A percentile compares a stretch with the other conserved stretches of the same genome.
These are phyloP conservation scores for Pardalotus punctatus DNA, from an alignment of 2,113 vertebrate genomes.

Conservation along the genomic window DNA sequence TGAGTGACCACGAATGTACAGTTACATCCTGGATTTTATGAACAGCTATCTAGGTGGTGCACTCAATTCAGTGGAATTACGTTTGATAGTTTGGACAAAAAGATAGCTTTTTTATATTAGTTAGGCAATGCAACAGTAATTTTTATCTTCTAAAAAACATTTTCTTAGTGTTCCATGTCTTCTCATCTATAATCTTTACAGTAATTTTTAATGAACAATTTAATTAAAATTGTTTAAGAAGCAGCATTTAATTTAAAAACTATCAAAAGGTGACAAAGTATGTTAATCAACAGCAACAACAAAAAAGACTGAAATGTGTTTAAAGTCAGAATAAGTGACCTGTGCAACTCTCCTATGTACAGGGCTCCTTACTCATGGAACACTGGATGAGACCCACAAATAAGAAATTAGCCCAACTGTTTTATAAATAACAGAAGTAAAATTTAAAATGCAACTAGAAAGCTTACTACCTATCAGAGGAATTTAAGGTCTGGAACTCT, in stretches of 20 bases:
- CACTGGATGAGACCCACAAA: not conserved
- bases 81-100: not conserved
- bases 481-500: not conserved
- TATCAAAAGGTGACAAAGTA: not conserved
- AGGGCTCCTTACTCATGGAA: not conserved
- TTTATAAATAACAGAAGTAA: not conserved
- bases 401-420: not conserved
- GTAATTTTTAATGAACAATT: not conserved
- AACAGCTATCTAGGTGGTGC: not conserved
- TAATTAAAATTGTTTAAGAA: not conserved
- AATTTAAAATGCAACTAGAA: not conserved
- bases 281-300: not conserved
- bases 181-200: not conserved
- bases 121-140: not conserved
- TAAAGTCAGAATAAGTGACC: not conserved
- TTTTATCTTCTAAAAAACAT: not conserved
- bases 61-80: not conserved
- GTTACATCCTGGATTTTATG: not conserved
- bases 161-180: not conserved
- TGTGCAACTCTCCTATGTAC: not conserved
- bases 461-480: slow-evolving; percentile 20
- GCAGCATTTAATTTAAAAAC: not conserved
- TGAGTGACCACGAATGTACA: not conserved
- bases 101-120: not conserved
- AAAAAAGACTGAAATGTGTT: not conserved